phyloP scores from a whole-genome alignment of 1,140 invertebrate species.

The Hydropsyche tenuis region DNA sequence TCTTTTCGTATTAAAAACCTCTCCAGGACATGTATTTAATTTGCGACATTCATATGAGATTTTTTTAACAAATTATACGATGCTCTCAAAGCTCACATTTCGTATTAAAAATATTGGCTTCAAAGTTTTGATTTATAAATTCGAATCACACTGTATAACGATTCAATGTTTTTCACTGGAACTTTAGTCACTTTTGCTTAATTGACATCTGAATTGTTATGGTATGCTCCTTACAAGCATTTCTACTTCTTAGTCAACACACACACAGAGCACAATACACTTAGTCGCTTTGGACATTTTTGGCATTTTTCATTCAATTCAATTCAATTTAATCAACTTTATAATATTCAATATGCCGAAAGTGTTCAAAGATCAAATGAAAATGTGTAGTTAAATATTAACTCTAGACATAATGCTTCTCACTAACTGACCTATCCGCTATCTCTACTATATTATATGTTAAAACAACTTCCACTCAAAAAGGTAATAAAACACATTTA shows the following conservation, averaged over 20 bases:
- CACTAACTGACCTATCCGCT: constrained; percentile 35
- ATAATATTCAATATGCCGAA: background rate
- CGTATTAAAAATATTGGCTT: no score
- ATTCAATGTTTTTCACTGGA: no score
- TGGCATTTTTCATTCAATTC: background rate
- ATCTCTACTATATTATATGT: constrained; percentile 24
- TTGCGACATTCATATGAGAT: no score
- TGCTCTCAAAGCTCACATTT: no score
- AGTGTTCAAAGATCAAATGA: constrained; percentile 17
- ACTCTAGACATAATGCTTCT: constrained; percentile 27
- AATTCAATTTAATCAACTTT: background rate
- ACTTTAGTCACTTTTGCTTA: constrained; percentile 19
- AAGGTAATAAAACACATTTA: constrained; percentile 15
- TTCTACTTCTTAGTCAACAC: constrained; percentile 31
- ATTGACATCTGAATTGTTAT: constrained; percentile 29
- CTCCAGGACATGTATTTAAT: no score
- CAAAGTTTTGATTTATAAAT: no score
- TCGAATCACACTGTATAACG: no score
- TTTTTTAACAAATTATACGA: no score
- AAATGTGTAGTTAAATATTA: constrained; percentile 30
- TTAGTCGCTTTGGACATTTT: constrained; percentile 24
- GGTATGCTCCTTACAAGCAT: constrained; percentile 41
- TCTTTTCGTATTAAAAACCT: no score
- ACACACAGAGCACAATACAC: constrained; percentile 34
- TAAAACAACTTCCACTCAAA: constrained; percentile 25